Evolutionary conservation across 2,113 vertebrate genomes (phyloP).

Genomic region (Chrysemys picta): DNA sequence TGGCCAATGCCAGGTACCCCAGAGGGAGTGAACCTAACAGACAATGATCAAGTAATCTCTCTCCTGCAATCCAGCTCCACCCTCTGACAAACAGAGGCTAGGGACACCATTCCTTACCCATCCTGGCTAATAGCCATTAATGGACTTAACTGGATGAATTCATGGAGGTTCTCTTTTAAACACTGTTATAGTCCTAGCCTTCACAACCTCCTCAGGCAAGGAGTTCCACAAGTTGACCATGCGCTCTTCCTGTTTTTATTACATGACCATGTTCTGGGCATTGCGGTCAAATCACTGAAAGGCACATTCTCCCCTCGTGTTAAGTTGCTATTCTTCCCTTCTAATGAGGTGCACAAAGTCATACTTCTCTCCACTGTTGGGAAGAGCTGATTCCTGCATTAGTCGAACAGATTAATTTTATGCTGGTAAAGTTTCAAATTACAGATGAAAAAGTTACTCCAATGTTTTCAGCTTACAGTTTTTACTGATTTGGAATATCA

Average conservation of each 20-base stretch:
- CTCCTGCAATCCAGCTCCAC: too few species aligned
- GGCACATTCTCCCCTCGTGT: neutral
- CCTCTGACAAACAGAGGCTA: too few species aligned
- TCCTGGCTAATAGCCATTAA: too few species aligned
- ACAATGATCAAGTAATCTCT: too few species aligned
- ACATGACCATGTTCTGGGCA: rapidly evolving
- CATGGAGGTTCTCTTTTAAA: too few species aligned
- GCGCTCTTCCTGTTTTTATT: neutral
- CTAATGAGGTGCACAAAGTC: neutral
- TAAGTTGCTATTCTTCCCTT: neutral
- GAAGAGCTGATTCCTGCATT: slow-evolving; percentile 1
- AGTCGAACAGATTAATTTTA: slow-evolving; percentile 68
- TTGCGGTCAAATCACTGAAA: neutral
- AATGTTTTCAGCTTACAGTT: slow-evolving; percentile 64
- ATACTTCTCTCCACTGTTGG: neutral
- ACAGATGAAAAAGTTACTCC: slow-evolving; percentile 69
- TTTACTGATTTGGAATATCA: slow-evolving; percentile 63
- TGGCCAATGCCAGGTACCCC: too few species aligned
- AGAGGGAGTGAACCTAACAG: too few species aligned
- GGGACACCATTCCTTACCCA: too few species aligned
- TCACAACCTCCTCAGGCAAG: too few species aligned
- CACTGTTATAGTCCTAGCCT: too few species aligned
- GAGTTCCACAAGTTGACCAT: too few species aligned
- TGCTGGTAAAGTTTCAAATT: slow-evolving; percentile 64
- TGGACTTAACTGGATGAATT: too few species aligned